Evolutionary conservation across 2,797 vertebrate species (phyloP).

Genomic region (Clarias fuscus): DNA sequence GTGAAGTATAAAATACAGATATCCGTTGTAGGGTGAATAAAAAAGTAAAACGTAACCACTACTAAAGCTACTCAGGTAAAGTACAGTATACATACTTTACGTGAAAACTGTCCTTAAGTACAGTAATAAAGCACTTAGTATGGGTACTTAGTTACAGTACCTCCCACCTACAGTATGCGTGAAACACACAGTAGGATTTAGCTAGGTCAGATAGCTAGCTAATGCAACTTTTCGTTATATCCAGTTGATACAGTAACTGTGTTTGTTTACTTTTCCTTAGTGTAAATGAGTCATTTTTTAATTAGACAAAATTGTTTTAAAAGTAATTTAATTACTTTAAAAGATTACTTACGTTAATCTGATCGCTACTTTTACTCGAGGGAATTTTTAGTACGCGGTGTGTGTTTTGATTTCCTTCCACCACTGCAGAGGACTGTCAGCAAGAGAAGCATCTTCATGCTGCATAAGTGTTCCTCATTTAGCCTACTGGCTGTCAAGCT

Average conservation of each 20-base stretch:
- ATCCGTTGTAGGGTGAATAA: no score
- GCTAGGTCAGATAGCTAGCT: not conserved
- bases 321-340: not conserved
- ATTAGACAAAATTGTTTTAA: not conserved
- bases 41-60: no score
- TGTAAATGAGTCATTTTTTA: not conserved
- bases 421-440: not conserved
- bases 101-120: no score
- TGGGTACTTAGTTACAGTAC: no score
- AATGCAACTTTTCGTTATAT: not conserved
- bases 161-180: no score
- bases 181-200: not conserved
- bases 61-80: no score
- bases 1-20: no score
- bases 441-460: not conserved
- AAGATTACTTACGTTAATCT: not conserved
- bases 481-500: not conserved
- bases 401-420: not conserved
- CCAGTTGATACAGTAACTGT: not conserved
- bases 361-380: not conserved
- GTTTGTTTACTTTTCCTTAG: not conserved
- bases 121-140: no score
- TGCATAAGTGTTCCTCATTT: conserved; percentile 6
- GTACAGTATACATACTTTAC: no score
- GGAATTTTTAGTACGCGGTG: not conserved